Conservation (phyloP, 2,797 vertebrate genomes). For the Podarcis lilfordi region DNA sequence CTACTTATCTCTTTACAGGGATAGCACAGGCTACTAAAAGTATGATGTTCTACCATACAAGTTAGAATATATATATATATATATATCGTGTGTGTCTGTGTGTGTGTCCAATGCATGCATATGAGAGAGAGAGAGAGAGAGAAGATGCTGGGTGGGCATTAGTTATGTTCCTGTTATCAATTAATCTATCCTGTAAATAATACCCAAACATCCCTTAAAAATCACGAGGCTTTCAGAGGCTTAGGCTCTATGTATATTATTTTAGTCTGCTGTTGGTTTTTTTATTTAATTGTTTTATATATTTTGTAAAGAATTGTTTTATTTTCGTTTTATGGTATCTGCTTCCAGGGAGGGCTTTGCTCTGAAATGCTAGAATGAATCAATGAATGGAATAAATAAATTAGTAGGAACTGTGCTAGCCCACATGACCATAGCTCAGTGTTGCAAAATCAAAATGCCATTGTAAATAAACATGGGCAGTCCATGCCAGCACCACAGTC, state of each 20-base stretch:
- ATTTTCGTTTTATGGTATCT: neutral
- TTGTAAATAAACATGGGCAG: neutral
- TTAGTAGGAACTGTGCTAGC: neutral
- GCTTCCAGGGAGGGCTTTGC: neutral
- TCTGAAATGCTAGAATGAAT: neutral
- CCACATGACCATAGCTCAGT: neutral
- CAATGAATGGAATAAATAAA: neutral
- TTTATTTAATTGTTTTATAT: neutral
- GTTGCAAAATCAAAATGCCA: neutral
- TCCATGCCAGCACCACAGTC: neutral
- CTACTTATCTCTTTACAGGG: neutral
- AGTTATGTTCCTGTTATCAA: neutral
- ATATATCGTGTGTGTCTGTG: too few species aligned
- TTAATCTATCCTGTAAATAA: neutral
- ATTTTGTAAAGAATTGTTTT: neutral
- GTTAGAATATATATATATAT: neutral
- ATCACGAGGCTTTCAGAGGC: neutral
- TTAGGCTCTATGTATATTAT: neutral
- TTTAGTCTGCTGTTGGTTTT: neutral
- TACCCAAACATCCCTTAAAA: neutral
- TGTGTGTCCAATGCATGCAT: too few species aligned
- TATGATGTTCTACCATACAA: neutral
- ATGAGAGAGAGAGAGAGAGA: too few species aligned
- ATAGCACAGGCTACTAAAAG: neutral
- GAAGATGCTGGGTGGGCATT: too few species aligned